These are phyloP conservation scores for Himalopsyche tibetana DNA, from an alignment of 2,888 invertebrate species.

Conservation along the genomic window DNA sequence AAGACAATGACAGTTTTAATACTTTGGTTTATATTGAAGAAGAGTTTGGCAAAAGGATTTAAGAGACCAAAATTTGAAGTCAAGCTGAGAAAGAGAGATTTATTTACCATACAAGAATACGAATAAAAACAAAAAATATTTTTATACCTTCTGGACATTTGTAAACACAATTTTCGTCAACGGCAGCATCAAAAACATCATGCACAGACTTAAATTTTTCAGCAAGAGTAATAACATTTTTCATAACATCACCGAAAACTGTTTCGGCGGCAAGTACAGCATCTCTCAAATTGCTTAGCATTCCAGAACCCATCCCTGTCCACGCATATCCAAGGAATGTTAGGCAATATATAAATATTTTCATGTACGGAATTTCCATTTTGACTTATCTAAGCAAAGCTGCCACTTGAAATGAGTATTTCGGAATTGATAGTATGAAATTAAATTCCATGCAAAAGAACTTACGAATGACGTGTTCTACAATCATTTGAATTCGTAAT, in stretches of 20 bases:
- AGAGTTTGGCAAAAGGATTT: too few relatives aligned
- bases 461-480: slow-evolving; percentile 9
- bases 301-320: slow-evolving; percentile 87
- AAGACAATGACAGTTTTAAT: too few relatives aligned
- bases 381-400: slow-evolving; percentile 58
- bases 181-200: slow-evolving; percentile 89
- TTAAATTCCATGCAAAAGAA: background rate
- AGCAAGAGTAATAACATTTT: slow-evolving; percentile 84
- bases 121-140: too few relatives aligned
- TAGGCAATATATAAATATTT: slow-evolving; percentile 83
- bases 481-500: slow-evolving; percentile 17
- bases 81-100: too few relatives aligned
- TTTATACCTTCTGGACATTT: slow-evolving; percentile 83
- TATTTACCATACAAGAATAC: too few relatives aligned
- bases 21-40: too few relatives aligned
- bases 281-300: slow-evolving; percentile 85
- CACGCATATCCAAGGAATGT: slow-evolving; percentile 89
- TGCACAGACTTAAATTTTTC: slow-evolving; percentile 86
- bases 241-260: slow-evolving; percentile 87
- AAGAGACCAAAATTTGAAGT: too few relatives aligned
- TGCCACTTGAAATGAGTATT: background rate
- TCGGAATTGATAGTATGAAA: background rate
- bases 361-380: slow-evolving; percentile 88
- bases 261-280: slow-evolving; percentile 88
- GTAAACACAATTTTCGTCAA: slow-evolving; percentile 89